Percentiles rank a stretch among this genome's conserved stretches.
Conservation (phyloP, 2,888 invertebrate species). For the Drosophila austrosaltans region DNA sequence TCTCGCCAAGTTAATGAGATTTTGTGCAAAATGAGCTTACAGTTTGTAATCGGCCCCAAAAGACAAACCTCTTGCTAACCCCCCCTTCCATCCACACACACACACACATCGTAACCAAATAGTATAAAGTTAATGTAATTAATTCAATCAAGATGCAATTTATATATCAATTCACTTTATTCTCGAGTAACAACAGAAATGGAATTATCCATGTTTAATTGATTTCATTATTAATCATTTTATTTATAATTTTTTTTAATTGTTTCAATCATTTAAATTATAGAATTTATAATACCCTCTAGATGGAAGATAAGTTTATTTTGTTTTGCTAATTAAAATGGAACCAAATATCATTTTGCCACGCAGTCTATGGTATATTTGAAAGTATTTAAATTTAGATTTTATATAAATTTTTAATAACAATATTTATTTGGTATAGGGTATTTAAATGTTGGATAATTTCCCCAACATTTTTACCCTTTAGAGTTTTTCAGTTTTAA, state of each 20-base stretch:
- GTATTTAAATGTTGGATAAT: no score
- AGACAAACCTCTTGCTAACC: background rate
- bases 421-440: no score
- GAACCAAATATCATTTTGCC: no score
- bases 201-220: slow-evolving; percentile 34
- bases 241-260: background rate
- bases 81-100: background rate
- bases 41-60: slow-evolving; percentile 19
- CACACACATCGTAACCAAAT: background rate
- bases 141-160: slow-evolving; percentile 70
- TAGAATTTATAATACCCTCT: no score
- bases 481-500: no score
- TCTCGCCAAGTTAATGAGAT: slow-evolving; percentile 61
- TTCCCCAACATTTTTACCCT: no score
- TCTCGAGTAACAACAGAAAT: slow-evolving; percentile 13
- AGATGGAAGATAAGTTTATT: no score
- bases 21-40: slow-evolving; percentile 67
- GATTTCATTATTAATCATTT: background rate
- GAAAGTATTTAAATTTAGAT: no score
- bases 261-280: background rate
- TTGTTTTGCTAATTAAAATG: no score
- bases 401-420: no score
- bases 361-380: no score
- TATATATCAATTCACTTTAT: slow-evolving; percentile 61
- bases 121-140: slow-evolving; percentile 55